phyloP scores from a whole-genome alignment of 2,113 vertebrate genomes.

The Haemorhous mexicanus region DNA sequence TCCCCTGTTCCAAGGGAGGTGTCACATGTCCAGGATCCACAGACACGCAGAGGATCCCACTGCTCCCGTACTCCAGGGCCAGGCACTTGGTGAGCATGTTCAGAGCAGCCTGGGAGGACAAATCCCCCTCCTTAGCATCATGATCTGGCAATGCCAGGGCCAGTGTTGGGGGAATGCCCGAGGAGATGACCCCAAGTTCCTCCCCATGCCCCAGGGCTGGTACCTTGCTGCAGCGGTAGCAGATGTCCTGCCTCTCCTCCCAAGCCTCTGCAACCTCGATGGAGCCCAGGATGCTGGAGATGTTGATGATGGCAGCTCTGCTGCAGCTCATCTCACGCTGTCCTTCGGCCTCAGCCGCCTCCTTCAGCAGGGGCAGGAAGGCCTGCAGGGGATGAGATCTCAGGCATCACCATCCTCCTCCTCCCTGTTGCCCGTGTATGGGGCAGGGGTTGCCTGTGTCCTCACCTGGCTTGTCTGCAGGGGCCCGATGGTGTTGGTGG shows the following conservation, averaged over 20 bases:
- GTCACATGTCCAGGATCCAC: conserved; percentile 27
- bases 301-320: conserved; percentile 43
- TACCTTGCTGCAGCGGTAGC: conserved; percentile 62
- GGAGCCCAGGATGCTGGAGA: conserved; percentile 54
- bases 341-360: not conserved
- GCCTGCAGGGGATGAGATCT: not conserved
- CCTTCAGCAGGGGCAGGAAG: conserved; percentile 20
- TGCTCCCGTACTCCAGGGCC: conserved; percentile 34
- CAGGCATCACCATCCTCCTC: not conserved
- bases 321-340: conserved; percentile 12
- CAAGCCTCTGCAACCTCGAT: not conserved
- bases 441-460: not conserved
- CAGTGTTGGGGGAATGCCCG: fast-evolving
- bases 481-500: conserved; percentile 49
- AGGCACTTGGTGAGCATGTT: conserved; percentile 62
- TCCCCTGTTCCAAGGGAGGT: not conserved
- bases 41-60: conserved; percentile 8
- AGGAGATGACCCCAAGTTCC: not conserved
- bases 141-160: fast-evolving
- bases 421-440: fast-evolving
- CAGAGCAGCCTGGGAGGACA: conserved; percentile 33
- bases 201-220: fast-evolving
- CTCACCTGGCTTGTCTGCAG: conserved; percentile 48
- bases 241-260: conserved; percentile 35
- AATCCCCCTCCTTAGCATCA: not conserved